Conservation (phyloP, 2,888 invertebrate genomes). For the Julus scandinavius region DNA sequence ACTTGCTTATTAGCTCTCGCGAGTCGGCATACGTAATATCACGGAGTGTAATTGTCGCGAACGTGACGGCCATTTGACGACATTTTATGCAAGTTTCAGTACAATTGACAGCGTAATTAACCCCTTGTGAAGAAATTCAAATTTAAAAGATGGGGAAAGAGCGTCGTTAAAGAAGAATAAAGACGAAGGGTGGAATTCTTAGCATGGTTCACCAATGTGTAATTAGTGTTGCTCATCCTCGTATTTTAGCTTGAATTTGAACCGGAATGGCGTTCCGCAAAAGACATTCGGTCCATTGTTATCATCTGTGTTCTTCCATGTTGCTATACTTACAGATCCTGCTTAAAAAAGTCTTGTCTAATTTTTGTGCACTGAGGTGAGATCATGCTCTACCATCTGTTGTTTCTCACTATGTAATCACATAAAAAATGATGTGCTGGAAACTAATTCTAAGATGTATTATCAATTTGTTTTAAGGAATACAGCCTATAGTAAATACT, state of each 20-base stretch:
- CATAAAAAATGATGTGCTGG: too few relatives aligned
- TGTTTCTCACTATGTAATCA: too few relatives aligned
- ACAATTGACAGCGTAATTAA: slow-evolving; percentile 39
- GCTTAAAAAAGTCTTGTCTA: not conserved
- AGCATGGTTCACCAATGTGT: slow-evolving; percentile 37
- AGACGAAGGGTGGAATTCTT: slow-evolving; percentile 21
- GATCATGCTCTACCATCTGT: not conserved
- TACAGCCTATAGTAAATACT: too few relatives aligned
- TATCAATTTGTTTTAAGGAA: too few relatives aligned
- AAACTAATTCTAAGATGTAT: too few relatives aligned
- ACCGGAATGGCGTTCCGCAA: not conserved
- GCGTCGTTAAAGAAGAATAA: slow-evolving; percentile 17
- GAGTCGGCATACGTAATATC: not conserved
- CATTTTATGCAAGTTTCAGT: not conserved
- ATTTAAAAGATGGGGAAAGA: slow-evolving; percentile 36
- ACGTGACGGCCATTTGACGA: slow-evolving; percentile 22
- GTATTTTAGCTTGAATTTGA: not conserved
- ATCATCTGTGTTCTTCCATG: not conserved
- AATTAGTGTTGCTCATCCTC: slow-evolving; percentile 14
- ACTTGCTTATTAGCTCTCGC: not conserved
- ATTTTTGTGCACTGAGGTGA: not conserved
- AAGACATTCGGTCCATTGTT: not conserved
- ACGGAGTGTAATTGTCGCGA: not conserved
- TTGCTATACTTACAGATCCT: not conserved
- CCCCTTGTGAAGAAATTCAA: slow-evolving; percentile 29